phyloP scores from a whole-genome alignment of 2,113 vertebrate genomes.

The Mormoops blainvillei region DNA sequence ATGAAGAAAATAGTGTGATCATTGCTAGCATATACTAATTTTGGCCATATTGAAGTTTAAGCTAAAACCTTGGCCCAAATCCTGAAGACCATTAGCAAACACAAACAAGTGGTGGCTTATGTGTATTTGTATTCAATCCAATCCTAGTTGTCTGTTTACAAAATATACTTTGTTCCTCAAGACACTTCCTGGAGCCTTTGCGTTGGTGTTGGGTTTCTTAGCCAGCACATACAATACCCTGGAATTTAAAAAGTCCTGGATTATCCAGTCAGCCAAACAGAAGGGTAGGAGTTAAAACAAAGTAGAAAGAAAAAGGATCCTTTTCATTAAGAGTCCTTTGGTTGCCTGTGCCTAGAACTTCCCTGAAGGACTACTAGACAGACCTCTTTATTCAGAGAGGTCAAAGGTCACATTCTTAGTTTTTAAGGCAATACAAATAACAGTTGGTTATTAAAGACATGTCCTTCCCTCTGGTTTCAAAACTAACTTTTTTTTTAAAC shows the following conservation, averaged over 20 bases:
- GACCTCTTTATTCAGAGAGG: slow-evolving; percentile 43
- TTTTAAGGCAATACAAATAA: slow-evolving; percentile 5
- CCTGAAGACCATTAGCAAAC: slow-evolving; percentile 71
- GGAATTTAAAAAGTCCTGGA: slow-evolving; percentile 65
- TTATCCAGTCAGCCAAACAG: slow-evolving; percentile 49
- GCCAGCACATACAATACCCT: slow-evolving; percentile 42
- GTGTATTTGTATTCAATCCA: slow-evolving; percentile 59
- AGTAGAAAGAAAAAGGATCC: slow-evolving; percentile 6
- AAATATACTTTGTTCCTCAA: slow-evolving; percentile 66
- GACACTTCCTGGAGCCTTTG: slow-evolving; percentile 58
- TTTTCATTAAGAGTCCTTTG: neutral
- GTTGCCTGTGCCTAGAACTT: neutral
- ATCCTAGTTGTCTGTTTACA: slow-evolving; percentile 72
- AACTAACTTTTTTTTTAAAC: neutral
- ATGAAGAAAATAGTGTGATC: slow-evolving; percentile 44
- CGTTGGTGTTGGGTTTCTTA: slow-evolving; percentile 53
- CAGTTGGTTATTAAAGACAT: neutral
- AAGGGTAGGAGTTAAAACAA: slow-evolving; percentile 43
- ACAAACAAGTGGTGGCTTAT: slow-evolving; percentile 62
- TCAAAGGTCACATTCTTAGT: slow-evolving; percentile 62
- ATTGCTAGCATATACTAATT: slow-evolving; percentile 40
- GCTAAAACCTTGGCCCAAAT: slow-evolving; percentile 63
- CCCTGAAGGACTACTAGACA: neutral
- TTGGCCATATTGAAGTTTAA: slow-evolving; percentile 50
- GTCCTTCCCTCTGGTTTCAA: neutral